Evolutionary conservation across 2,113 vertebrate species (phyloP), one percentile per base, ranked within the genome.

Genomic region (Bufo gargarizans): DNA sequence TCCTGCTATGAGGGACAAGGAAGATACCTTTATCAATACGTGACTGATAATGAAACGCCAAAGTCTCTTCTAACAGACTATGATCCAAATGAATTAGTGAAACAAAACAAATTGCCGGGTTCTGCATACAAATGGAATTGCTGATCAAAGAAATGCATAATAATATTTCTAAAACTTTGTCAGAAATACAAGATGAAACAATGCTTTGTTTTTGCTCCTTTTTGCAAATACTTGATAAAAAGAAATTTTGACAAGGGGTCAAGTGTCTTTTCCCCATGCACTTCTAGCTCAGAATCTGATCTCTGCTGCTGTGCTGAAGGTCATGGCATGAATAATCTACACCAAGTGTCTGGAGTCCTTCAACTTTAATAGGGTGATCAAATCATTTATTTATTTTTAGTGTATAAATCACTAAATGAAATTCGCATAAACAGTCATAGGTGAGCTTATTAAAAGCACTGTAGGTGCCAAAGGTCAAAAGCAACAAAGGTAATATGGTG

Each of bases 1-100:
- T 87, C 74, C 80, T 14, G 14, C 85, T 87, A 71, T 81, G 80
- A 87, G 56, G 33, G 47, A 12, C 59, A 86, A 87, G 43, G 47
- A 81, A 10, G 10, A 69, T 80, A 71, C 53, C 67, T 80, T 63
- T 81, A 47, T 58, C 63, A 71, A 56, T 69, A 43, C 50, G 17
- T 43, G 56, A 76, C 16, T 85, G 22, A 61, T 85, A 85, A 85
- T 58, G 43, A 33, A 63, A 53, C 11, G 22, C 6, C 20, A 77
- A 4, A 61, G 58, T 22, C 33, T 81, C 45, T 69, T 58, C 61
- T 19, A 55, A 69, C n/a, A 22, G 19, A 22, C 33, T 67, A 59
- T 47, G 65, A 82, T 74, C 86, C 17, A 79, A 17, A 47, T 45
- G 43, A 86, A 59, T 63, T 33, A 84, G 47, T n/a, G 14, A 50